Percentiles rank a stretch among this genome's conserved stretches.
Conservation (phyloP, 2,888 invertebrate species). For the Ecdyonurus torrentis region DNA sequence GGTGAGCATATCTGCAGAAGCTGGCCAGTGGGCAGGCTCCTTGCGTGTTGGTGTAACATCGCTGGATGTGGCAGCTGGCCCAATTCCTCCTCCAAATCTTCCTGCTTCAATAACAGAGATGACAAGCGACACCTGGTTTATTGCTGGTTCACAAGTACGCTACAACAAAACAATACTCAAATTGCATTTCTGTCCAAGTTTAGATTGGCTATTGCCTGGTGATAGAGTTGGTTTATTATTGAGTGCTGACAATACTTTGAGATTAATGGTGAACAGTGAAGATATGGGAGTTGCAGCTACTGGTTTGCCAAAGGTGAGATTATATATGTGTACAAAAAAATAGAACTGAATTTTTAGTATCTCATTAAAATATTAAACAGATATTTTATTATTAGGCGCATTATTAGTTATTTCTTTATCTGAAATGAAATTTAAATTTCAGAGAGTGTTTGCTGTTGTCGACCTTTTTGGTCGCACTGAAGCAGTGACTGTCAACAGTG, state of each 20-base stretch:
- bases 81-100: slow-evolving; percentile 39
- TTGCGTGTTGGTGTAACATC: slow-evolving; percentile 60
- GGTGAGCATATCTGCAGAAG: slow-evolving; percentile 41
- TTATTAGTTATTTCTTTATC: too few species aligned
- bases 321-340: slow-evolving; percentile 4
- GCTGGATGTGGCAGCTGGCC: slow-evolving; percentile 34
- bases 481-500: slow-evolving; percentile 49
- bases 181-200: slow-evolving; percentile 49
- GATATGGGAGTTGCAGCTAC: slow-evolving; percentile 58
- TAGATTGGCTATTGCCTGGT: slow-evolving; percentile 67
- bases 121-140: slow-evolving; percentile 51
- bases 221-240: slow-evolving; percentile 57
- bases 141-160: slow-evolving; percentile 49
- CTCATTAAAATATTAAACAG: too few species aligned
- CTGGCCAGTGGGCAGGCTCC: slow-evolving; percentile 50
- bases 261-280: slow-evolving; percentile 66
- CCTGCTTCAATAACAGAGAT: slow-evolving; percentile 45
- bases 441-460: slow-evolving; percentile 66
- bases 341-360: too few species aligned
- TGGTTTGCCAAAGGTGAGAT: slow-evolving; percentile 53
- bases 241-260: slow-evolving; percentile 48
- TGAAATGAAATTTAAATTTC: too few species aligned
- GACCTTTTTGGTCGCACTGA: slow-evolving; percentile 67
- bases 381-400: too few species aligned
- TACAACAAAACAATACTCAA: slow-evolving; percentile 47